phyloP scores from a whole-genome alignment of 2,888 invertebrate species.

The Xanthia icteritia region DNA sequence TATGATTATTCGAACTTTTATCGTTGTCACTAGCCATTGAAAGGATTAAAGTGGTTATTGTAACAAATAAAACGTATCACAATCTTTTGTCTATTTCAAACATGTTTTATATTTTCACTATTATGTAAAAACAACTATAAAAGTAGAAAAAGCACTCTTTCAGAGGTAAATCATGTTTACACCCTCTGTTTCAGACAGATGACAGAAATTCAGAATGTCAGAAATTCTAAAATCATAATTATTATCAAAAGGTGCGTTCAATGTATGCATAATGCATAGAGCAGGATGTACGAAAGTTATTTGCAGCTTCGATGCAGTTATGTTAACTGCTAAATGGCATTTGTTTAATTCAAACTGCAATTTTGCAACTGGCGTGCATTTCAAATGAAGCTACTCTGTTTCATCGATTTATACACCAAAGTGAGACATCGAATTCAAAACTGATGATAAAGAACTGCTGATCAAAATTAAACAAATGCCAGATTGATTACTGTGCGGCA shows the following conservation, averaged over 20 bases:
- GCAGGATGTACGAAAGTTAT: neutral
- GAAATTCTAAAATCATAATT: slow-evolving; percentile 13
- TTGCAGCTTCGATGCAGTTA: neutral
- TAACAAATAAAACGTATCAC: slow-evolving; percentile 60
- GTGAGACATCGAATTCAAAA: neutral
- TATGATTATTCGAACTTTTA: slow-evolving; percentile 87
- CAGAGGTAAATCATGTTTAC: slow-evolving; percentile 82
- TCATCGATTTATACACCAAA: too few species aligned
- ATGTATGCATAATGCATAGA: slow-evolving; percentile 23
- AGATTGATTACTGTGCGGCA: neutral
- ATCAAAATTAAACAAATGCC: neutral
- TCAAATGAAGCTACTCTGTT: neutral
- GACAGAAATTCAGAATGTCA: slow-evolving; percentile 47
- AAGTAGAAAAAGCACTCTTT: slow-evolving; percentile 73
- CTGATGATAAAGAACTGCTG: too few species aligned
- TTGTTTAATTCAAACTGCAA: neutral
- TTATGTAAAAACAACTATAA: slow-evolving; percentile 67
- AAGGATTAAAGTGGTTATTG: slow-evolving; percentile 72
- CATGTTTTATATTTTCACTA: slow-evolving; percentile 62
- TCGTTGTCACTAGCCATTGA: slow-evolving; percentile 90
- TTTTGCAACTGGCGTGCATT: neutral
- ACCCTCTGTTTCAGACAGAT: slow-evolving; percentile 74
- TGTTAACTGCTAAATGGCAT: too few species aligned
- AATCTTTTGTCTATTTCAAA: slow-evolving; percentile 57
- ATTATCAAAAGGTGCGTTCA: slow-evolving; percentile 65